Percentiles rank a stretch among this genome's conserved stretches.
Conservation (phyloP, 2,113 vertebrate genomes). For the Phainopepla nitens region DNA sequence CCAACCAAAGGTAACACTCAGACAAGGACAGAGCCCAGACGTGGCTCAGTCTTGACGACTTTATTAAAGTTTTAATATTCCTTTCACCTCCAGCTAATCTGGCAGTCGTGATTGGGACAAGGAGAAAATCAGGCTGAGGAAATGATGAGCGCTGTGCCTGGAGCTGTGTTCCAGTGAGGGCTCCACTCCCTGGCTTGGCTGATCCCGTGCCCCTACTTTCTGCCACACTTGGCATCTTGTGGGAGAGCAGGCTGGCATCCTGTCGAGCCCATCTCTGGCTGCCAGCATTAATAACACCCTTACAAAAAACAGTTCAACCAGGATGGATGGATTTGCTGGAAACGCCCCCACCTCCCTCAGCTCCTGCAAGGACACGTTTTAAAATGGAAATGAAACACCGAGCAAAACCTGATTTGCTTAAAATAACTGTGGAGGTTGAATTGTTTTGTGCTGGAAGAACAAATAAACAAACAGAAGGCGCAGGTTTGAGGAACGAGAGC, state of each 20-base stretch:
- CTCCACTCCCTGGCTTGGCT: not conserved
- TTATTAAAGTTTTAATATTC: conserved; percentile 40
- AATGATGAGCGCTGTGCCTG: accelerated
- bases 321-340: not conserved
- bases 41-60: not conserved
- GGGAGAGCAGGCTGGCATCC: not conserved
- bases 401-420: conserved; percentile 29
- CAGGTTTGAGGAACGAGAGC: conserved; percentile 36
- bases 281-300: not conserved
- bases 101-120: not conserved
- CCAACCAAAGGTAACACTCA: not conserved
- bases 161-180: not conserved
- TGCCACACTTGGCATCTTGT: not conserved
- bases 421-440: conserved; percentile 39
- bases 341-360: not conserved
- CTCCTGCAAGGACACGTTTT: not conserved
- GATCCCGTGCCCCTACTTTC: not conserved
- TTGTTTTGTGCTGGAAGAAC: conserved; percentile 36
- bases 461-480: not conserved
- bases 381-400: conserved; percentile 49
- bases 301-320: not conserved
- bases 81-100: conserved; percentile 26
- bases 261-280: not conserved
- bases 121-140: not conserved
- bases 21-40: not conserved